These are phyloP conservation scores for Psilopsiagon aurifrons DNA, from an alignment of 2,113 vertebrate species.

Conservation along the genomic window DNA sequence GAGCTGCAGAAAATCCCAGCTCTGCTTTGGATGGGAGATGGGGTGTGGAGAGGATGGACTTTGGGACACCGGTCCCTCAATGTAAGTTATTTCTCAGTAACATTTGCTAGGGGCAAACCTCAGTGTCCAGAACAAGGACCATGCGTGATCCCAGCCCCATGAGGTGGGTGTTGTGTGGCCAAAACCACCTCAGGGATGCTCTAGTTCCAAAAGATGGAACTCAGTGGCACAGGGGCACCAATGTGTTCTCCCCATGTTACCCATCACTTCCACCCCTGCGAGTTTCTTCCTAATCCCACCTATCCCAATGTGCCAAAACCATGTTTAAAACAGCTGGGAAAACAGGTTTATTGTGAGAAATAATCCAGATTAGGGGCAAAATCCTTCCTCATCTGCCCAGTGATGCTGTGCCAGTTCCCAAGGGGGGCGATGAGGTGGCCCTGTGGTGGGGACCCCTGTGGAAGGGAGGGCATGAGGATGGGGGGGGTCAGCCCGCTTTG, in stretches of 20 bases:
- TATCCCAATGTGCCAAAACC: neutral
- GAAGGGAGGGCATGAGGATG: neutral
- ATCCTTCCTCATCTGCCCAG: slow-evolving; percentile 6
- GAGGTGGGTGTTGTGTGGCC: accelerated
- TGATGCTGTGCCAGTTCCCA: neutral
- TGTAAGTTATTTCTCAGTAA: accelerated
- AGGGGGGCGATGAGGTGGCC: accelerated
- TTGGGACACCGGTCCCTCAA: accelerated
- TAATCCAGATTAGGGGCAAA: slow-evolving; percentile 27
- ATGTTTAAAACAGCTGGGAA: neutral
- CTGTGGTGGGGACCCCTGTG: accelerated
- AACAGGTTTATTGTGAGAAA: neutral
- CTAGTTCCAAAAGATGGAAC: accelerated
- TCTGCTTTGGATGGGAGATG: neutral
- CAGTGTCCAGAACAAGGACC: neutral
- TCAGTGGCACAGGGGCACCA: neutral
- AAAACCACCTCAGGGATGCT: neutral
- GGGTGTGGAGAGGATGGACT: neutral
- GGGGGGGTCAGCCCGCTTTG: neutral
- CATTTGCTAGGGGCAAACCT: neutral
- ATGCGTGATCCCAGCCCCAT: accelerated
- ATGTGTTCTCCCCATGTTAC: accelerated
- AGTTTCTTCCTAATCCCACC: neutral
- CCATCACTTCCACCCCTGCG: neutral
- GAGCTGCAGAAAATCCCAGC: neutral